Conservation (phyloP, 2,797 vertebrate species). For the Amniataba percoides region DNA sequence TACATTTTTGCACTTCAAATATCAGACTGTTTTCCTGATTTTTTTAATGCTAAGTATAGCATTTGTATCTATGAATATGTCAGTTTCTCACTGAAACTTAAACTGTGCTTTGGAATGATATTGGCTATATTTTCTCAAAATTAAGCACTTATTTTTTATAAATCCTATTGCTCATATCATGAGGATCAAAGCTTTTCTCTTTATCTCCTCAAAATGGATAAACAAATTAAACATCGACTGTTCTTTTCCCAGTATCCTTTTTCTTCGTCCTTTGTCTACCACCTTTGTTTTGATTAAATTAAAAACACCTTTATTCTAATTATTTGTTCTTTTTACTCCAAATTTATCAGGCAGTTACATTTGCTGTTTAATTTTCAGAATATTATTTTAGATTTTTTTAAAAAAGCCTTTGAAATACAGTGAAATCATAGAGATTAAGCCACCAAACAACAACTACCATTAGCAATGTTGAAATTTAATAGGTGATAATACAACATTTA, state of each 20-base stretch:
- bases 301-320: not conserved
- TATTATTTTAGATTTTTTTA: not conserved
- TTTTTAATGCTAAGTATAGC: slow-evolving; percentile 10
- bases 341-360: not conserved
- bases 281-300: not conserved
- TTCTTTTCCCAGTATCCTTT: not conserved
- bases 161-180: slow-evolving; percentile 22
- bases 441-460: too few species aligned
- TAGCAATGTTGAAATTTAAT: not conserved
- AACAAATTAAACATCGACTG: slow-evolving; percentile 17
- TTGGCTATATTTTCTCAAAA: slow-evolving; percentile 12
- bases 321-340: not conserved
- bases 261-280: not conserved
- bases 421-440: not conserved
- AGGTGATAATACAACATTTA: not conserved
- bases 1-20: slow-evolving; percentile 2
- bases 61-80: slow-evolving; percentile 16
- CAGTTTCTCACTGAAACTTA: slow-evolving; percentile 2
- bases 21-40: not conserved
- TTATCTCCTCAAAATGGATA: slow-evolving; percentile 16
- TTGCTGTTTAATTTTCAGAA: not conserved
- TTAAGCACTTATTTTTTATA: slow-evolving; percentile 19
- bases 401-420: not conserved
- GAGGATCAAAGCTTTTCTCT: slow-evolving; percentile 21
- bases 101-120: not conserved